Percentiles rank a stretch among this genome's conserved stretches.
These are phyloP conservation scores for Xenops minutus DNA, from an alignment of 2,797 vertebrate species.

Conservation along the genomic window DNA sequence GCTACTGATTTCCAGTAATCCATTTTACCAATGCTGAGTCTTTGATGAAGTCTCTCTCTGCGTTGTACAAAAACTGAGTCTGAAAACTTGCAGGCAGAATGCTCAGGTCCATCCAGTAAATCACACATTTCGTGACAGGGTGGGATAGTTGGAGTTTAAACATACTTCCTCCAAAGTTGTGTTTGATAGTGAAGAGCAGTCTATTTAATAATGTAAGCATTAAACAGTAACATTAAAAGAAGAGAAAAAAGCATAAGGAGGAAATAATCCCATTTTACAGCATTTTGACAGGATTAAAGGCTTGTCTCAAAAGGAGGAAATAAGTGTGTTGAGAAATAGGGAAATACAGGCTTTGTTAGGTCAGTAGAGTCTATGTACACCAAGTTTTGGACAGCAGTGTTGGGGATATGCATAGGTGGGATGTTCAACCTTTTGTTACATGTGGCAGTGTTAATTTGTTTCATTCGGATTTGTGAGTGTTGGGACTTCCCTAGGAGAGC, in stretches of 20 bases:
- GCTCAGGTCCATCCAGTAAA: not conserved
- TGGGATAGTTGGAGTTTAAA: not conserved
- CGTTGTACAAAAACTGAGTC: not conserved
- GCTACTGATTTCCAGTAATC: not conserved
- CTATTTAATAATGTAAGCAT: not conserved
- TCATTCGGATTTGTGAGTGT: not conserved
- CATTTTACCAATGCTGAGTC: not conserved
- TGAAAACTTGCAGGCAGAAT: not conserved
- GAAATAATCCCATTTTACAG: not conserved
- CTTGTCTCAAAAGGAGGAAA: not conserved
- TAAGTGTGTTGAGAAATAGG: not conserved
- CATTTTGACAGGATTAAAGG: not conserved
- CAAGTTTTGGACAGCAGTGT: not conserved
- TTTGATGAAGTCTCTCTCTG: not conserved
- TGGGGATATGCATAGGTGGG: not conserved
- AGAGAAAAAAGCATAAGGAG: not conserved
- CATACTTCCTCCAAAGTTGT: not conserved
- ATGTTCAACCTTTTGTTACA: not conserved
- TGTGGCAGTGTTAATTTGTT: not conserved
- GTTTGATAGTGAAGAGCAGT: not conserved
- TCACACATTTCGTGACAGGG: rapidly evolving
- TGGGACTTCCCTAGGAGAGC: not conserved
- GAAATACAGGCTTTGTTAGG: not conserved
- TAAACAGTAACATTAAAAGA: not conserved
- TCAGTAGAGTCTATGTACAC: not conserved